Base-by-base conservation (phyloP, 2,797 vertebrate genomes). In the Sebastes variabilis region DNA sequence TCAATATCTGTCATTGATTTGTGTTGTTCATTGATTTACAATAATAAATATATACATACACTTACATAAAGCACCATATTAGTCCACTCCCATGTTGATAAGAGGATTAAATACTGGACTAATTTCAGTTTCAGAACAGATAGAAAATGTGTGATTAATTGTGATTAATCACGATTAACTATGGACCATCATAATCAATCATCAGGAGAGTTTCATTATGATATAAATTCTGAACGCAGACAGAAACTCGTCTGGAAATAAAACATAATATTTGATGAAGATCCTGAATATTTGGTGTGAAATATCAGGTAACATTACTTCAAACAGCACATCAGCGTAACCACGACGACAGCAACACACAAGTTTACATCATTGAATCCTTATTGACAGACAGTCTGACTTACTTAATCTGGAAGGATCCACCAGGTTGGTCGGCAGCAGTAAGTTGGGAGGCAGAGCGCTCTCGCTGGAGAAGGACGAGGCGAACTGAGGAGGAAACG, bases 401-500 rank as follows among this genome's bases (percentile, higher is more conserved):
- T 87, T 75, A 96, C 96, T 95, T 68, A 87, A 32, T 81, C 90
- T 89, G 14, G 84, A 49, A 22, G 92, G 92, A 72, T 95, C 94
- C 72, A 96, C 89, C 0, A 96, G 92, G 90, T 96, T 96, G 6
- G 94, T 34, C 0, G 96, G 95, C 62, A 96, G 88, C 79, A 90
- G 83, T 3, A 96, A 36, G 30, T 96, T 96, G 12, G 95, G 75
- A 56, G 96, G 96, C 38, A 96, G 83, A 36, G 42, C 25, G 3
- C 27, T 82, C 77, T 94, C 92, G 60, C 89, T 84, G 6, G 89
- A 89, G 27, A 95, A 69, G 1, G 95, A 93, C 0, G 95, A 96
- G 32, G 89, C 25, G 5, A 95, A 91, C 96, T 96, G 84, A 77
- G 69, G 74, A 81, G 18, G 36, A 66, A 49, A 49, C 18, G 0